phyloP scores from a whole-genome alignment of 2,888 invertebrate species.

The Mythimna ferrago region DNA sequence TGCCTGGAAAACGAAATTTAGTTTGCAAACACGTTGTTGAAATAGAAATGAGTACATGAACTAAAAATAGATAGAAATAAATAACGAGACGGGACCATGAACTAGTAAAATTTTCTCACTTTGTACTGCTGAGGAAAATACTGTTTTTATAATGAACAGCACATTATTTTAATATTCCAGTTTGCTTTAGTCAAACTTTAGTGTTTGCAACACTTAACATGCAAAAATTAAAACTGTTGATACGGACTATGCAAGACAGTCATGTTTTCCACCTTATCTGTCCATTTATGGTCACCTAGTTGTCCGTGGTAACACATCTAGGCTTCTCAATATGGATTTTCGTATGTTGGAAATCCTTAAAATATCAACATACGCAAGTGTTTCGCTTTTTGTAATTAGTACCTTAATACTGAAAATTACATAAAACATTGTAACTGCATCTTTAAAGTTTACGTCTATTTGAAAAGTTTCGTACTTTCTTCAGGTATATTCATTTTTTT shows the following conservation, averaged over 20 bases:
- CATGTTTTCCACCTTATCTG: background rate
- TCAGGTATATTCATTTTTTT: too few relatives aligned
- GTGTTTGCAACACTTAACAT: background rate
- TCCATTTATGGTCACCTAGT: background rate
- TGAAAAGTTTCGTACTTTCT: background rate
- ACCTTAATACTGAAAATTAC: background rate
- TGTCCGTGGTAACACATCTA: background rate
- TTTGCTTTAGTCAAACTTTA: background rate
- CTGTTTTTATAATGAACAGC: background rate
- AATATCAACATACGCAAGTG: background rate
- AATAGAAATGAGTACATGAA: slow-evolving; percentile 43
- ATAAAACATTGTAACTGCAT: background rate
- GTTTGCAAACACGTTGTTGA: slow-evolving; percentile 76
- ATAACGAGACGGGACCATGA: slow-evolving; percentile 12
- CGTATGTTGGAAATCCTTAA: background rate
- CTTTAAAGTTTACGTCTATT: background rate
- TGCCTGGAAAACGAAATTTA: slow-evolving; percentile 87
- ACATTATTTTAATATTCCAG: background rate
- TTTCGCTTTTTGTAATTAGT: background rate
- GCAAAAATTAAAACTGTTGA: background rate
- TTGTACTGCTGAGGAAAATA: background rate
- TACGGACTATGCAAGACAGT: background rate
- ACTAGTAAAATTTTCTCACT: slow-evolving; percentile 1
- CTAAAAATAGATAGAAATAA: slow-evolving; percentile 11
- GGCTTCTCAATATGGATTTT: background rate